Conservation (phyloP, 2,888 invertebrate species). For the Volucella inanis region DNA sequence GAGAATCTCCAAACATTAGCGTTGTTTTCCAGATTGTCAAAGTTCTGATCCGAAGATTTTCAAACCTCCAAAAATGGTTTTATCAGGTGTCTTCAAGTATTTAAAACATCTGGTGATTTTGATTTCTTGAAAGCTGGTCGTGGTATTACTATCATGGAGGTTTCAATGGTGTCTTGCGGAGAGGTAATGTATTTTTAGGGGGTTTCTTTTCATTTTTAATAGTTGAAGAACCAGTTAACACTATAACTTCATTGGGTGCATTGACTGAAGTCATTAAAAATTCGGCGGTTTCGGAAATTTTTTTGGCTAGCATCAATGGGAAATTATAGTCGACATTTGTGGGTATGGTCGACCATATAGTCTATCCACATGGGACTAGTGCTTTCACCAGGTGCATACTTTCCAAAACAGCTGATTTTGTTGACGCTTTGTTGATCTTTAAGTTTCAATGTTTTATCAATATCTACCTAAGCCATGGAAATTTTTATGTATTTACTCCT, state of each 20-base stretch:
- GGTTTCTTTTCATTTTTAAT: constrained; percentile 60
- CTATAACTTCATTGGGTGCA: constrained; percentile 52
- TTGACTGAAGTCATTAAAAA: constrained; percentile 34
- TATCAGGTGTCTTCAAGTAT: constrained; percentile 76
- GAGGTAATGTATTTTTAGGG: constrained; percentile 35
- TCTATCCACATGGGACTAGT: constrained; percentile 49
- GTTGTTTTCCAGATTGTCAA: constrained; percentile 77
- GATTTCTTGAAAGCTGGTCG: constrained; percentile 54
- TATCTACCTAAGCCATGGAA: constrained; percentile 38
- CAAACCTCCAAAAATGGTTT: constrained; percentile 79
- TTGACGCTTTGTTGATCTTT: background rate
- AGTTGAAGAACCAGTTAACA: constrained; percentile 56
- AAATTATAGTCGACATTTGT: constrained; percentile 50
- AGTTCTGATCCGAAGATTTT: constrained; percentile 81
- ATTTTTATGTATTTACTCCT: constrained; percentile 65
- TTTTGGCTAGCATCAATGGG: constrained; percentile 64
- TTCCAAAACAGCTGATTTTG: background rate
- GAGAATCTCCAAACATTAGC: constrained; percentile 80
- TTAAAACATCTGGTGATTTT: constrained; percentile 81
- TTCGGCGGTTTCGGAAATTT: constrained; percentile 48
- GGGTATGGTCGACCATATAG: constrained; percentile 4
- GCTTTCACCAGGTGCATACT: constrained; percentile 77
- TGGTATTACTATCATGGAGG: constrained; percentile 62
- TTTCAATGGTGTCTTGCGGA: constrained; percentile 21
- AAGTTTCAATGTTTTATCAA: constrained; percentile 6